Evolutionary conservation across 2,797 vertebrate species (phyloP).

Genomic region (Chaunax sp.): DNA sequence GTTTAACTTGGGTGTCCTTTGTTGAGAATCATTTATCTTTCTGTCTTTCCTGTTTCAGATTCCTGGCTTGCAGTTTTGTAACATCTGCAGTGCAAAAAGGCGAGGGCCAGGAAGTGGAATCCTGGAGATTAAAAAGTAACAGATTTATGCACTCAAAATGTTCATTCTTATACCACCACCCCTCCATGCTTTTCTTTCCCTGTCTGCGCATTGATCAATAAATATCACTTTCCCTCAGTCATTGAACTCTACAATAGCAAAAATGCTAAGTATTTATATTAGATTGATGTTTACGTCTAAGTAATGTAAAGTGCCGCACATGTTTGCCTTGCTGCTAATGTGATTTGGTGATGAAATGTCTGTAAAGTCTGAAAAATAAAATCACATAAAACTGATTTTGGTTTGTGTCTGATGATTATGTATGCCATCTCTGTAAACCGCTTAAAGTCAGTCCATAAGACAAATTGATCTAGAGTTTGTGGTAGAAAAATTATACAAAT

Average conservation of each 20-base stretch:
- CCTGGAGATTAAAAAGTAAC: constrained; percentile 92
- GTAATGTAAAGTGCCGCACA: constrained; percentile 37
- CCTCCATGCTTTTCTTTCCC: constrained; percentile 14
- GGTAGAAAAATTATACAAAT: not conserved
- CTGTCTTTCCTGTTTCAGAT: constrained; percentile 73
- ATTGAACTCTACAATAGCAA: constrained; percentile 33
- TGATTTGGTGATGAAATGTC: constrained; percentile 48
- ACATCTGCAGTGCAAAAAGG: constrained; percentile 97
- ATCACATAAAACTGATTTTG: constrained; percentile 28
- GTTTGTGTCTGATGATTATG: constrained; percentile 36
- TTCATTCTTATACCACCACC: constrained; percentile 35
- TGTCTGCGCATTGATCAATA: constrained; percentile 48
- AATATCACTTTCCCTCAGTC: constrained; percentile 46
- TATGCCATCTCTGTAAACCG: not conserved
- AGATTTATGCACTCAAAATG: constrained; percentile 23
- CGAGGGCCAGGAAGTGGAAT: constrained; percentile 92
- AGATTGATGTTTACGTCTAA: constrained; percentile 58
- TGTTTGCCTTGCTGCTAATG: constrained; percentile 44
- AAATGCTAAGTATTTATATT: constrained; percentile 47
- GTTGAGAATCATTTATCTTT: not conserved
- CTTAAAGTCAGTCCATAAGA: not conserved
- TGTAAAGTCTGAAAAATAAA: constrained; percentile 61
- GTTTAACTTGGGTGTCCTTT: not conserved
- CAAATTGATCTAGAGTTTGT: not conserved
- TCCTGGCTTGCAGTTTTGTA: constrained; percentile 91